A percentile compares a stretch with the other conserved stretches of the same genome.
These are phyloP conservation scores for Leptarthrus brevirostris DNA, from an alignment of 2,888 invertebrate species.

Conservation along the genomic window DNA sequence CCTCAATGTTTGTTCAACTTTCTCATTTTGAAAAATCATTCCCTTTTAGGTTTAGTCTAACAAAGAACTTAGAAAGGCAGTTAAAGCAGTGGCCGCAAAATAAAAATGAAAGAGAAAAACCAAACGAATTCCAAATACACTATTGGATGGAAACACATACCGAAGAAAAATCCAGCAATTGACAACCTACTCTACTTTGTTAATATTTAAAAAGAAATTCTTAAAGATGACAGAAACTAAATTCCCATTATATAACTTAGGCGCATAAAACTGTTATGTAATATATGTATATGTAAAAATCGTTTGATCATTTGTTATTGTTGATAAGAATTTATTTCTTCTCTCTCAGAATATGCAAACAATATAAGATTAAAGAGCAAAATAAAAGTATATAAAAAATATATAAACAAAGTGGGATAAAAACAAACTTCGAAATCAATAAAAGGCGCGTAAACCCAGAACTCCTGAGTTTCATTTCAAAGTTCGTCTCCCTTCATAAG, in stretches of 20 bases:
- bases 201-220: conserved; percentile 47
- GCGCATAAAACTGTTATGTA: conserved; percentile 53
- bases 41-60: background rate
- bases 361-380: conserved; percentile 16
- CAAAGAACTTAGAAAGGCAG: background rate
- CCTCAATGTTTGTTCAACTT: too few relatives aligned
- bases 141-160: conserved; percentile 14
- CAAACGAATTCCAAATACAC: background rate
- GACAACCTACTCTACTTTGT: conserved; percentile 43
- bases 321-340: conserved; percentile 51
- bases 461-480: conserved; percentile 25
- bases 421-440: background rate
- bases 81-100: background rate
- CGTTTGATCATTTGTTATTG: conserved; percentile 53
- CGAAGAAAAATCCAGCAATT: conserved; percentile 28
- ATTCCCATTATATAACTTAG: conserved; percentile 27
- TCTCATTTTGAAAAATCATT: too few relatives aligned
- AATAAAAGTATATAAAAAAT: background rate
- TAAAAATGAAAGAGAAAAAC: too few relatives aligned
- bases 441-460: conserved; percentile 15
- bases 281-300: conserved; percentile 53
- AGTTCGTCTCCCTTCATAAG: background rate
- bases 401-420: background rate
- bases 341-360: conserved; percentile 43
- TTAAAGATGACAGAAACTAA: conserved; percentile 38